Percentiles rank a stretch among this genome's conserved stretches.
These are phyloP conservation scores for Valencia hispanica DNA, from an alignment of 2,797 vertebrate species.

Conservation along the genomic window DNA sequence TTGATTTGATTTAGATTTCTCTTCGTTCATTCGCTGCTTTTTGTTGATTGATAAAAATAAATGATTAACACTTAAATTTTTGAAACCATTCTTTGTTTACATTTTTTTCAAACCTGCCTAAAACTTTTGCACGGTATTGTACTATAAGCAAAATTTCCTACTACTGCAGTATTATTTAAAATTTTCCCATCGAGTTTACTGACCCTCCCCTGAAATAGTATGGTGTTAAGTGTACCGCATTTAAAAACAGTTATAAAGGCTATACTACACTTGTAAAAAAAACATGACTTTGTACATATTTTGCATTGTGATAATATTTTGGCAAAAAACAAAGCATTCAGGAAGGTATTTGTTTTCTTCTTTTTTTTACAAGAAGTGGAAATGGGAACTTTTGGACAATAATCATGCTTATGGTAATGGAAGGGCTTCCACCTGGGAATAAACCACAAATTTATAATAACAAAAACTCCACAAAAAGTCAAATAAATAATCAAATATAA, in stretches of 20 bases:
- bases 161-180: neutral
- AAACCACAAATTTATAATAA: slow-evolving; percentile 47
- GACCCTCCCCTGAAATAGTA: neutral
- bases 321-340: slow-evolving; percentile 28
- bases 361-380: slow-evolving; percentile 31
- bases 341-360: slow-evolving; percentile 13
- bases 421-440: slow-evolving; percentile 47
- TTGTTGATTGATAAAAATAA: too few relatives aligned
- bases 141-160: too few relatives aligned
- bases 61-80: too few relatives aligned
- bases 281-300: neutral
- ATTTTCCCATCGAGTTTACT: neutral
- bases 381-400: slow-evolving; percentile 16
- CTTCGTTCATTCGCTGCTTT: too few relatives aligned
- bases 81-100: too few relatives aligned
- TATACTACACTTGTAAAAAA: neutral
- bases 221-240: neutral
- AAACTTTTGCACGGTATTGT: too few relatives aligned
- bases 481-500: slow-evolving; percentile 14
- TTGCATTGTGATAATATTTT: neutral
- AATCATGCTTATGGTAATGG: slow-evolving; percentile 39
- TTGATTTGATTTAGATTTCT: too few relatives aligned
- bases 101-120: too few relatives aligned
- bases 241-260: neutral
- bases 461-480: slow-evolving; percentile 25